Percentiles rank a stretch among this genome's conserved stretches.
Evolutionary conservation across 2,888 invertebrate genomes (phyloP).

Genomic region (Phragmatobia fuliginosa): DNA sequence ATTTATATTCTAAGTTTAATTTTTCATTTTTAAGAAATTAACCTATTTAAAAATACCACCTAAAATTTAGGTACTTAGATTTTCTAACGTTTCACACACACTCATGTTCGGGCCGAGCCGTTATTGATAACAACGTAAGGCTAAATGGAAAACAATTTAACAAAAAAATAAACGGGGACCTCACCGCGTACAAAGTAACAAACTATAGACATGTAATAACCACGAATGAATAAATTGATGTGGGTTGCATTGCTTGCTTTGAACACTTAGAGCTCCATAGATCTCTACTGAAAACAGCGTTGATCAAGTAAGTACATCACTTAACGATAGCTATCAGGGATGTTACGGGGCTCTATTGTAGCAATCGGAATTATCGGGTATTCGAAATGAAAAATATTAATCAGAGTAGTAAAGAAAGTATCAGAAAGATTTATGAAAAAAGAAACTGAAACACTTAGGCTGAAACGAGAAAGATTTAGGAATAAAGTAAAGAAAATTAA

Average conservation of each 20-base stretch:
- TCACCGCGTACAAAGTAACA: slow-evolving; percentile 57
- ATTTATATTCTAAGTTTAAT: slow-evolving; percentile 82
- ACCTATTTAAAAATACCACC: slow-evolving; percentile 79
- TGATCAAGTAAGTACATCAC: slow-evolving; percentile 29
- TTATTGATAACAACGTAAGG: slow-evolving; percentile 66
- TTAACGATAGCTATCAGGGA: slow-evolving; percentile 40
- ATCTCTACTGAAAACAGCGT: slow-evolving; percentile 4
- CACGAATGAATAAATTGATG: slow-evolving; percentile 22
- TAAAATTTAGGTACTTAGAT: slow-evolving; percentile 79
- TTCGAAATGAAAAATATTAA: background rate
- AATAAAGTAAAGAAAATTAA: no score
- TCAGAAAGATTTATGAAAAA: background rate
- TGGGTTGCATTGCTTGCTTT: slow-evolving; percentile 12
- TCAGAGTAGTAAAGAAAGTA: background rate
- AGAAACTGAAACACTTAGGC: no score
- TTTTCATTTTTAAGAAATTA: slow-evolving; percentile 73
- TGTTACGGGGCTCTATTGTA: background rate
- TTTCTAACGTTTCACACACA: slow-evolving; percentile 75
- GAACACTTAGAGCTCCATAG: slow-evolving; percentile 14
- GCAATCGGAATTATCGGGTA: background rate
- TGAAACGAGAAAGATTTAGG: no score
- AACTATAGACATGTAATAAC: slow-evolving; percentile 45
- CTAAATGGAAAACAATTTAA: slow-evolving; percentile 69
- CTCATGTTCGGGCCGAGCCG: slow-evolving; percentile 64
- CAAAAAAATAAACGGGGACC: slow-evolving; percentile 61